A percentile compares a stretch with the other conserved stretches of the same genome.
These are phyloP conservation scores for Platyscapa corneri DNA, from an alignment of 1,140 invertebrate species.

Conservation along the genomic window DNA sequence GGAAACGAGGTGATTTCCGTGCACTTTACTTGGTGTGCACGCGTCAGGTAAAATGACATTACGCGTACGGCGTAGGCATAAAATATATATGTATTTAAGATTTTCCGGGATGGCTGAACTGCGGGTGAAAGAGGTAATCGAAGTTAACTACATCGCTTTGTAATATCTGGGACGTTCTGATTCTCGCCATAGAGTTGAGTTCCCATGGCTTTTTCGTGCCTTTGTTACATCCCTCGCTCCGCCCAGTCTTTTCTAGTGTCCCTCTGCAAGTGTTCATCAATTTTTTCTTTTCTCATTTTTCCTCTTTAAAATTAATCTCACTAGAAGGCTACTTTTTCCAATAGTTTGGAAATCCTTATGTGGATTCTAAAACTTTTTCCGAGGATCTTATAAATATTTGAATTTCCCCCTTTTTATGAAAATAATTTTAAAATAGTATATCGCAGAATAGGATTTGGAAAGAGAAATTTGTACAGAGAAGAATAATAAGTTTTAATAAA, in stretches of 20 bases:
- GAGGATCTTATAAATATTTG: too few relatives aligned
- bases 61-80: slow-evolving; percentile 20
- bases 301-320: neutral
- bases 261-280: too few relatives aligned
- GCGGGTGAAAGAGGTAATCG: slow-evolving; percentile 61
- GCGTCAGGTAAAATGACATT: slow-evolving; percentile 40
- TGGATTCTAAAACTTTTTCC: too few relatives aligned
- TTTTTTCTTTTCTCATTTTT: neutral
- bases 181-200: neutral
- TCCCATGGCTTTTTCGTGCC: neutral
- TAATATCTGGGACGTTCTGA: slow-evolving; percentile 56
- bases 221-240: neutral
- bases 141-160: slow-evolving; percentile 68
- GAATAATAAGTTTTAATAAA: too few relatives aligned
- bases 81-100: neutral
- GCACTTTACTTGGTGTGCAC: slow-evolving; percentile 34
- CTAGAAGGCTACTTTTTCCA: neutral
- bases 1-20: slow-evolving; percentile 56
- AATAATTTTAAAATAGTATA: too few relatives aligned
- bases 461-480: too few relatives aligned
- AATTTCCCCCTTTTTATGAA: too few relatives aligned
- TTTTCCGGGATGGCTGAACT: neutral
- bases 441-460: too few relatives aligned
- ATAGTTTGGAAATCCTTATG: neutral
- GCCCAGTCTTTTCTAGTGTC: neutral